Conservation (phyloP, 2,888 invertebrate species). For the Odontocerum albicorne region DNA sequence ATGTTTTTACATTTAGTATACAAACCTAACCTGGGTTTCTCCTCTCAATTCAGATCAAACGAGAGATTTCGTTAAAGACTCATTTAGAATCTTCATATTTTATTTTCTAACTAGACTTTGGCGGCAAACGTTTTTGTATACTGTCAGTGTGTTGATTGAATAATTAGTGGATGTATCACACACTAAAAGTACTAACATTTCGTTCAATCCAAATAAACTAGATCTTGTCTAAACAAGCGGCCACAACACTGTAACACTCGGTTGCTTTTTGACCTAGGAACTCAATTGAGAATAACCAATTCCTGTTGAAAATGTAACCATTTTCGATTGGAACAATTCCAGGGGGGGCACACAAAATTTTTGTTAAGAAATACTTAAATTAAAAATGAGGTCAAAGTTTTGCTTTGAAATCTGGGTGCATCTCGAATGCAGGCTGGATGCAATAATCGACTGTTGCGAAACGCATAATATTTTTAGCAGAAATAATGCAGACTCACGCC, state of each 20-base stretch:
- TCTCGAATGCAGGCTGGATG: conserved; percentile 3
- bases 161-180: not conserved
- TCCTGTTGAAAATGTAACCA: not conserved
- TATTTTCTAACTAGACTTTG: no score
- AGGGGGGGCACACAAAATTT: no score
- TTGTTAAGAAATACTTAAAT: not conserved
- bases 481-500: conserved; percentile 30
- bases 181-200: not conserved
- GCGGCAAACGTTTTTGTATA: not conserved
- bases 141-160: not conserved
- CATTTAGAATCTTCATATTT: no score
- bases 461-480: conserved; percentile 32
- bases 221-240: not conserved
- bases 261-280: conserved; percentile 31
- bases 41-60: no score
- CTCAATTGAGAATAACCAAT: conserved; percentile 20
- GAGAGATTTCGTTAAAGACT: no score
- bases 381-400: no score
- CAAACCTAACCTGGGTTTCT: no score
- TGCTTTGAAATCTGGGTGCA: conserved; percentile 6
- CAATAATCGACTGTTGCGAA: conserved; percentile 20
- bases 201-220: not conserved
- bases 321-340: no score
- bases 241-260: conserved; percentile 24
- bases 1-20: no score